Percentiles rank a stretch among this genome's conserved stretches.
phyloP scores from a whole-genome alignment of 2,797 vertebrate genomes.

The Oryzias dopingdopingensis region DNA sequence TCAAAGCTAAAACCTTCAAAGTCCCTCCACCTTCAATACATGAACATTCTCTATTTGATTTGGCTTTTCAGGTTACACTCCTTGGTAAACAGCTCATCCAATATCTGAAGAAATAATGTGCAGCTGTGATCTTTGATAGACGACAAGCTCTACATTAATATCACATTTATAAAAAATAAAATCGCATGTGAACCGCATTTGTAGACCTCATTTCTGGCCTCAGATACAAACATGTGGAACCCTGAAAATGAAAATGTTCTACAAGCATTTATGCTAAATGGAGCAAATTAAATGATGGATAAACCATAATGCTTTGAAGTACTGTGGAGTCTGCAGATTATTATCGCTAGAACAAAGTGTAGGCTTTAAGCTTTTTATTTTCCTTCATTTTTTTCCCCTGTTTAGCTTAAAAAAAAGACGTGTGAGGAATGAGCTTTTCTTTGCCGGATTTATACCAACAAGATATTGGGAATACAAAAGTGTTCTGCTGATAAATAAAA shows the following conservation, averaged over 20 bases:
- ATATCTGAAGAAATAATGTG: no score
- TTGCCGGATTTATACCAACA: background rate
- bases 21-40: background rate
- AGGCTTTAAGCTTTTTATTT: slow-evolving; percentile 35
- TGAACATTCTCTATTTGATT: background rate
- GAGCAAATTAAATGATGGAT: slow-evolving; percentile 52
- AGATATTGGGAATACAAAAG: no score
- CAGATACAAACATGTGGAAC: no score
- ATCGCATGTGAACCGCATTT: no score
- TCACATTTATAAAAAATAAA: no score
- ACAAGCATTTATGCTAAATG: slow-evolving; percentile 54
- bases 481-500: no score
- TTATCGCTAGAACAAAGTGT: slow-evolving; percentile 63
- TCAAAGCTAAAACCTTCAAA: slow-evolving; percentile 7
- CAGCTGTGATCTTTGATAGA: no score
- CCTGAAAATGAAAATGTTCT: slow-evolving; percentile 25
- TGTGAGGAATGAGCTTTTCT: slow-evolving; percentile 4
- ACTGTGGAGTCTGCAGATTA: slow-evolving; percentile 41
- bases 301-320: slow-evolving; percentile 30
- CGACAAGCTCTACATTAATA: no score
- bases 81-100: background rate
- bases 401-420: slow-evolving; percentile 29
- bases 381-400: slow-evolving; percentile 6
- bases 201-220: no score
- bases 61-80: background rate